A percentile compares a stretch with the other conserved stretches of the same genome.
These are phyloP conservation scores for Buceros bicornis DNA, from an alignment of 2,797 vertebrate genomes.

Conservation along the genomic window DNA sequence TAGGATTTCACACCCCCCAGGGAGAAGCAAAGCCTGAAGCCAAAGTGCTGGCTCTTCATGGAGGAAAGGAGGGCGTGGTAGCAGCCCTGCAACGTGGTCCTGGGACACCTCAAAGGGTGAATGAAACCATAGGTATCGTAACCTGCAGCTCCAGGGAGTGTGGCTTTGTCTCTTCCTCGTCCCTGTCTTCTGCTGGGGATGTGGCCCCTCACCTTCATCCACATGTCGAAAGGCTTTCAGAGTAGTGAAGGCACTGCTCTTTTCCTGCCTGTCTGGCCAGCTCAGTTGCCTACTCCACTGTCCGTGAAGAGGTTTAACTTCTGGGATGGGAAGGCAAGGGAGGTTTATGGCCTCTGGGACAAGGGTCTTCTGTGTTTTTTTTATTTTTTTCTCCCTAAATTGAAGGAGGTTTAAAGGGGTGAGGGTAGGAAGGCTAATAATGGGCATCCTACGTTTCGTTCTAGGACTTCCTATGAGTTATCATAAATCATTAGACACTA, in stretches of 20 bases:
- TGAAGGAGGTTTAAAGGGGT: not conserved
- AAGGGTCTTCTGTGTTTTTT: not conserved
- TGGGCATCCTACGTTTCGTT: not conserved
- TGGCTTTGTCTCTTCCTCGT: not conserved
- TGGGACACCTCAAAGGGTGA: not conserved
- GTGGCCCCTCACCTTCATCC: not conserved
- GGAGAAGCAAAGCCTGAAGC: not conserved
- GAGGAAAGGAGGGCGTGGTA: not conserved
- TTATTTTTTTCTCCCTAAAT: not conserved
- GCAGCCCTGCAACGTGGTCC: fast-evolving
- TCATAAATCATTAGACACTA: not conserved
- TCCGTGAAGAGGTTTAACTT: not conserved
- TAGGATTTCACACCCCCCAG: not conserved
- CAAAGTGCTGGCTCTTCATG: not conserved
- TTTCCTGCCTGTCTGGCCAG: not conserved
- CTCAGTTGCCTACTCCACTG: not conserved
- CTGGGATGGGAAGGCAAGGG: not conserved
- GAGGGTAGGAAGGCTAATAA: not conserved
- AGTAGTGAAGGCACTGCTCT: not conserved
- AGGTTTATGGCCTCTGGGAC: not conserved
- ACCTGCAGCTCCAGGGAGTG: not conserved
- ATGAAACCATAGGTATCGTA: fast-evolving
- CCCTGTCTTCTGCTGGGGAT: not conserved
- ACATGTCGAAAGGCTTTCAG: not conserved
- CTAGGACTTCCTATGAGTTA: not conserved